These are phyloP conservation scores for Corythornis leucogaster DNA, from an alignment of 2,797 vertebrate genomes.

Conservation along the genomic window DNA sequence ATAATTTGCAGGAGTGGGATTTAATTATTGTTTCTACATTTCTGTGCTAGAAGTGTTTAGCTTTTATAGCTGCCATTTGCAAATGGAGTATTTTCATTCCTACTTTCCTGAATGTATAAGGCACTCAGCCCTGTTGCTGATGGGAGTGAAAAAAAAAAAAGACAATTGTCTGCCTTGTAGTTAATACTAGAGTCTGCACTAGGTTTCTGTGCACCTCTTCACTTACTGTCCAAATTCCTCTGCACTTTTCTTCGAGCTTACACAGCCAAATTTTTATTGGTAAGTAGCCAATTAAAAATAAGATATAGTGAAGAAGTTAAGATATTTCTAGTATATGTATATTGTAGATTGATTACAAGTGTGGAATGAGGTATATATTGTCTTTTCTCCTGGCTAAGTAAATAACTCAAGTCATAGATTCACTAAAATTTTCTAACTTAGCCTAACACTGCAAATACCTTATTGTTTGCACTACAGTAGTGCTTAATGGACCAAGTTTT, in stretches of 20 bases:
- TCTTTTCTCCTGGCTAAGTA: not conserved
- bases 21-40: not conserved
- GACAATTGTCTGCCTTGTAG: not conserved
- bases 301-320: not conserved
- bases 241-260: not conserved
- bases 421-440: not conserved
- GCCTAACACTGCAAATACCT: not conserved
- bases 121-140: not conserved
- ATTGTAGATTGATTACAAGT: not conserved
- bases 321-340: not conserved
- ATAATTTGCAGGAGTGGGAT: not conserved
- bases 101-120: not conserved
- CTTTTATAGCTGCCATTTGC: not conserved
- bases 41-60: not conserved
- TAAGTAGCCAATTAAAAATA: not conserved
- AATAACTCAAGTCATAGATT: not conserved
- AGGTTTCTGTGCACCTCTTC: not conserved
- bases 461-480: not conserved
- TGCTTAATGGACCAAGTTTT: not conserved
- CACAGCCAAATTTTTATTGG: not conserved
- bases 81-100: not conserved
- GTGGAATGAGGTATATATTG: not conserved
- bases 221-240: not conserved
- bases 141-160: accelerated
- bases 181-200: not conserved